Conservation (phyloP, 1,140 invertebrate genomes). For the Gonioctena quinquepunctata region DNA sequence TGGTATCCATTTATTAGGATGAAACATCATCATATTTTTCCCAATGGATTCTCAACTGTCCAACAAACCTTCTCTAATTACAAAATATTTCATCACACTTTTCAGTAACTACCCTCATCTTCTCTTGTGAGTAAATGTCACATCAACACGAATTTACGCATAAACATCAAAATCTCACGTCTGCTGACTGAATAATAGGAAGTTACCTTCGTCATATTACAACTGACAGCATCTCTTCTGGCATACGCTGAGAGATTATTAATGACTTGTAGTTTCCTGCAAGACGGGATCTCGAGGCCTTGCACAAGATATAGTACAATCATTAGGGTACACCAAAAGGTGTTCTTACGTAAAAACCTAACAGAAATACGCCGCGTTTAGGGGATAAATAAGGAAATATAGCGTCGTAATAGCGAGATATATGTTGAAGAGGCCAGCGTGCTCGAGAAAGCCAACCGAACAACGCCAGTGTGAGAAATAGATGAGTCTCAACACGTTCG, state of each 20-base stretch:
- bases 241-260: slow-evolving; percentile 13
- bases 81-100: no score
- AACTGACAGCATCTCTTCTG: slow-evolving; percentile 26
- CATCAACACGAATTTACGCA: background rate
- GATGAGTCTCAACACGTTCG: background rate
- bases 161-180: background rate
- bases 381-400: slow-evolving; percentile 35
- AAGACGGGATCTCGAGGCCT: background rate
- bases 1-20: no score
- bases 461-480: slow-evolving; percentile 27
- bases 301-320: slow-evolving; percentile 20
- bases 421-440: slow-evolving; percentile 30
- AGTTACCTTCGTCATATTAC: slow-evolving; percentile 23
- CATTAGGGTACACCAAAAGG: slow-evolving; percentile 27
- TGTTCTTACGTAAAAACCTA: slow-evolving; percentile 25
- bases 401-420: slow-evolving; percentile 31
- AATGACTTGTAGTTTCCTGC: slow-evolving; percentile 21
- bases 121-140: no score
- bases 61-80: no score
- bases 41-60: no score
- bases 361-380: slow-evolving; percentile 24
- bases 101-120: no score
- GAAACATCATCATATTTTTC: no score
- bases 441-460: slow-evolving; percentile 28
- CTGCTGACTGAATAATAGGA: background rate